phyloP scores from a whole-genome alignment of 1,140 invertebrate species.

The Philopotamus ludificatus region DNA sequence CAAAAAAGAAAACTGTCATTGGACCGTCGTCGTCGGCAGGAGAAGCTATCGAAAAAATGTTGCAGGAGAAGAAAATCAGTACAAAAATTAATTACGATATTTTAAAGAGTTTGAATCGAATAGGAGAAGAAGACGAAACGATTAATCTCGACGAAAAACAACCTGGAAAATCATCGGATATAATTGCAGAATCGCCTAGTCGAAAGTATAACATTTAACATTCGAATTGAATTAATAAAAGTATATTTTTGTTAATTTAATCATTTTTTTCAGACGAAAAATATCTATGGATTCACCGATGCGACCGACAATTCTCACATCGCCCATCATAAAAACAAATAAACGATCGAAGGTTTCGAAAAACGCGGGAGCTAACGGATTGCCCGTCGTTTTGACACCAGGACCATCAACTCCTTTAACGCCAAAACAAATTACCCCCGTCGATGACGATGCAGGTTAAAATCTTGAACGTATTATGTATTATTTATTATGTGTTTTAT shows the following conservation, averaged over 20 bases:
- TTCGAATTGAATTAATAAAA: too few species aligned
- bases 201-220: constrained; percentile 21
- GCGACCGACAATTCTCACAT: constrained; percentile 29
- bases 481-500: too few species aligned
- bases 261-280: constrained; percentile 19
- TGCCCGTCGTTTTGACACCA: constrained; percentile 28
- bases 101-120: constrained; percentile 71
- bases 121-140: constrained; percentile 25
- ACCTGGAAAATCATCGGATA: background rate
- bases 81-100: constrained; percentile 98
- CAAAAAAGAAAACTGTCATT: constrained; percentile 61
- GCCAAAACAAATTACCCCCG: constrained; percentile 13
- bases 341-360: constrained; percentile 21
- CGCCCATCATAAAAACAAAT: constrained; percentile 19
- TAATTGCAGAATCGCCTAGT: constrained; percentile 25
- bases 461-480: background rate
- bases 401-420: constrained; percentile 4
- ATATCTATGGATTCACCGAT: background rate
- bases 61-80: constrained; percentile 93
- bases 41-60: constrained; percentile 92
- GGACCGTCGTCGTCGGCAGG: constrained; percentile 76
- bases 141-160: constrained; percentile 1
- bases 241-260: constrained; percentile 4
- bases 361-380: constrained; percentile 14
- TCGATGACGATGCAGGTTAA: constrained; percentile 34